Percentiles rank a stretch among this genome's conserved stretches.
phyloP scores from a whole-genome alignment of 2,888 invertebrate species.

The Stomorhina lunata region DNA sequence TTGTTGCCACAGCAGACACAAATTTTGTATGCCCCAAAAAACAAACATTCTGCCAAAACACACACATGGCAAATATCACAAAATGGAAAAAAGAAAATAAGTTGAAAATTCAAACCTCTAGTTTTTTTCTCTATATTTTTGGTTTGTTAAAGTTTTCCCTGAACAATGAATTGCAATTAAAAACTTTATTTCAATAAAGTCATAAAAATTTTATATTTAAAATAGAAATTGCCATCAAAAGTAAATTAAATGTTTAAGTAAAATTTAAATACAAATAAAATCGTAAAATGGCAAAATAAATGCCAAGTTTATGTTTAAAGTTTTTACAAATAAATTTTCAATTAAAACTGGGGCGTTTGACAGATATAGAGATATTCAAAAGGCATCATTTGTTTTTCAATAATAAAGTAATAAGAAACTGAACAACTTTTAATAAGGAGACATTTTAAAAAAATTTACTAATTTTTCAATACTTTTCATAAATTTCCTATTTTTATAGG shows the following conservation, averaged over 20 bases:
- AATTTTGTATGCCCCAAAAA: slow-evolving; percentile 26
- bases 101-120: slow-evolving; percentile 32
- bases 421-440: no score
- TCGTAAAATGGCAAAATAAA: neutral
- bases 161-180: slow-evolving; percentile 64
- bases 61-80: neutral
- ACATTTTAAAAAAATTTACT: no score
- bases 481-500: no score
- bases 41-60: neutral
- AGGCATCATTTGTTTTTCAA: no score
- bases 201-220: slow-evolving; percentile 31
- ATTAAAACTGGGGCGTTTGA: no score
- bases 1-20: slow-evolving; percentile 46
- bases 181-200: slow-evolving; percentile 47
- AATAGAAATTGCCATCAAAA: neutral
- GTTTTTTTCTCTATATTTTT: slow-evolving; percentile 21
- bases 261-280: neutral
- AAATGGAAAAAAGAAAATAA: slow-evolving; percentile 5
- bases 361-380: no score
- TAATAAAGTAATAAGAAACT: no score
- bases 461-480: no score
- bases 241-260: slow-evolving; percentile 26
- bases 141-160: slow-evolving; percentile 16
- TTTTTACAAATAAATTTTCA: no score
- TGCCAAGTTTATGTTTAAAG: neutral